phyloP scores from a whole-genome alignment of 1,140 invertebrate species.

The Trypoxylus dichotomus region DNA sequence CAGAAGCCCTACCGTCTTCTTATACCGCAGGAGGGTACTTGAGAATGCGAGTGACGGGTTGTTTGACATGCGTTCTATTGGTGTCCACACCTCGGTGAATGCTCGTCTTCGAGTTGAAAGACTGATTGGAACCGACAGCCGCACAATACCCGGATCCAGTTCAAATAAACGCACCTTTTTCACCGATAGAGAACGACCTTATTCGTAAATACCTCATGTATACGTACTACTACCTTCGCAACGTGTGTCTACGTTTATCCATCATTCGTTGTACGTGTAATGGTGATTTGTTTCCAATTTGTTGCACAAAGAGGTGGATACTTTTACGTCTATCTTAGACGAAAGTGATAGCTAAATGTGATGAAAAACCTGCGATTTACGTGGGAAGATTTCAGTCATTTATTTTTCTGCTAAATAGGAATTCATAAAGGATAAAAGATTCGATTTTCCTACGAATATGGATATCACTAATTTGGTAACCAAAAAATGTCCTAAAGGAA shows the following conservation, averaged over 20 bases:
- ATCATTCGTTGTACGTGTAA: no score
- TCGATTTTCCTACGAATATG: no score
- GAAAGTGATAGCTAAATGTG: no score
- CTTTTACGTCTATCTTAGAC: no score
- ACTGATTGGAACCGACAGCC: conserved; percentile 41
- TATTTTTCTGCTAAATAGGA: no score
- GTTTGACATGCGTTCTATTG: conserved; percentile 44
- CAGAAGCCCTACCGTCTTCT: conserved; percentile 5
- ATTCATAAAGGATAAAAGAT: no score
- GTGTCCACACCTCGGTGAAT: conserved; percentile 44
- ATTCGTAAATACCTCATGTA: conserved; percentile 6
- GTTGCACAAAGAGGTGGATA: no score
- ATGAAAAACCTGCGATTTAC: no score
- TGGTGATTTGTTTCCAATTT: no score
- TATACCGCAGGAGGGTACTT: conserved; percentile 15
- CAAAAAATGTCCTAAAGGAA: no score
- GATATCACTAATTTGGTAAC: no score
- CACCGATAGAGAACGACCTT: conserved; percentile 13
- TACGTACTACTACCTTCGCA: neutral
- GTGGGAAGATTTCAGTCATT: no score
- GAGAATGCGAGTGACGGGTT: conserved; percentile 38
- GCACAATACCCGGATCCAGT: conserved; percentile 37
- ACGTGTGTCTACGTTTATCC: neutral
- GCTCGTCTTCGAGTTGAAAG: conserved; percentile 34
- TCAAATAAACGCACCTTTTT: conserved; percentile 29